phyloP scores from a whole-genome alignment of 1,140 invertebrate genomes.

The Procambarus virginalis region DNA sequence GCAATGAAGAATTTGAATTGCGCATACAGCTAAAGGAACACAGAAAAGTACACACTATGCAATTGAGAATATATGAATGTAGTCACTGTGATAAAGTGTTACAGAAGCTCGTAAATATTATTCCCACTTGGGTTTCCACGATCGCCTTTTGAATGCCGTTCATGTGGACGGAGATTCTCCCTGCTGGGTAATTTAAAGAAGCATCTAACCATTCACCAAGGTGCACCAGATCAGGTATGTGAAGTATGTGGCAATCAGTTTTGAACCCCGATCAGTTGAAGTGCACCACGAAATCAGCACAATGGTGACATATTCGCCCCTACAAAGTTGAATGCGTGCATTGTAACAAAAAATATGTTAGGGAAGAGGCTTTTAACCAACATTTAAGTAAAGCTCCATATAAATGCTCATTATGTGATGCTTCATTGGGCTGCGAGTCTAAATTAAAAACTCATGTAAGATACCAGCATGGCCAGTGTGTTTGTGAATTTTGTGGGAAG shows the following conservation, averaged over 20 bases:
- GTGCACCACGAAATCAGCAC: conserved; percentile 43
- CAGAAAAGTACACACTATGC: conserved; percentile 35
- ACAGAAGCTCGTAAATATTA: conserved; percentile 56
- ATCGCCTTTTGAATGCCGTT: conserved; percentile 48
- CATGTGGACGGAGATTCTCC: conserved; percentile 48
- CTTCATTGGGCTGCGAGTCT: conserved; percentile 41
- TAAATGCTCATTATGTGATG: conserved; percentile 37
- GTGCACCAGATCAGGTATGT: conserved; percentile 47
- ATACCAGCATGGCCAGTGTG: conserved; percentile 44
- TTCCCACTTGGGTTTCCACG: conserved; percentile 53
- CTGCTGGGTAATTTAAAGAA: conserved; percentile 55
- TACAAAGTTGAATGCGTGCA: conserved; percentile 44
- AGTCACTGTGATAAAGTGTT: conserved; percentile 58
- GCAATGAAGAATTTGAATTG: conserved; percentile 47
- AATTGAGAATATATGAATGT: conserved; percentile 53
- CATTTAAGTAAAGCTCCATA: conserved; percentile 51
- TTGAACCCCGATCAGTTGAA: conserved; percentile 18
- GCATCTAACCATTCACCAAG: conserved; percentile 36
- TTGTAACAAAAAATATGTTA: conserved; percentile 42
- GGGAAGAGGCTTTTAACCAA: conserved; percentile 47
- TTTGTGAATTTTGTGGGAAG: conserved; percentile 62
- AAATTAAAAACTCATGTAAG: conserved; percentile 41
- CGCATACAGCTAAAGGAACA: conserved; percentile 48
- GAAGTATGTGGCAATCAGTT: conserved; percentile 57
- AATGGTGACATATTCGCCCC: conserved; percentile 31